Base-by-base conservation (phyloP, 2,888 invertebrate genomes). In the Lampropteryx suffumata region DNA sequence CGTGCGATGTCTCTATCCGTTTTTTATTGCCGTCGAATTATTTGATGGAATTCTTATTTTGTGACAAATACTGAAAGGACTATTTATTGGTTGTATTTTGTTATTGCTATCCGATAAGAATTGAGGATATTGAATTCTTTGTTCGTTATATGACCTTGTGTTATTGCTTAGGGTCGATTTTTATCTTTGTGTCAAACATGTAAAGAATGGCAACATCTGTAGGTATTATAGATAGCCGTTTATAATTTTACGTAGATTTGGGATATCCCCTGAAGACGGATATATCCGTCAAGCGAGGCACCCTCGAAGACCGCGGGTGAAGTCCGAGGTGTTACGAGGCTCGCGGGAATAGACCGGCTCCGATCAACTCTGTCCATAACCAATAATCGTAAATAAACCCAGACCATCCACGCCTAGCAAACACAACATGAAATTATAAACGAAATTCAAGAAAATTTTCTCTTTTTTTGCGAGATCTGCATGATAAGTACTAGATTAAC, bases 1-100 rank as follows among this genome's bases (percentile, higher is more conserved):
- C 90, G 90, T 90, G 89, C 89, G 74, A 88, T 86, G 89, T 85
- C 90, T 89, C 88, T 86, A 87, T 90, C 84, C 80, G 79, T 79
- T 83, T 88, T 89, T 89, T 88, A 88, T 86, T 84, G 81, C 79
- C 70, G 56, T 69, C 74, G 79, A 80, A 83, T 79, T 84, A 84
- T 88, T 88, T 88, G 86, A 87, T 83, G 77, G 79, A 82, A 82
- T 72, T 80, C 76, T 79, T 79, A 80, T 79, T 81, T 80, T 82
- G 77, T 80, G 80, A 81, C 82, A 79, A 80, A 79, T 74, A 76
- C 73, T 73, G 75, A 72, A 74, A 73, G 65, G 69, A 66, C 68
- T 72, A 74, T 79, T 81, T 77, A 79, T 82, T 74, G 76, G 71
- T 67, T 71, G 73, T 79, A 73, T 73, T 71, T 71, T 71, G 71